Conservation (phyloP, 2,113 vertebrate genomes). For the Silurus asotus region DNA sequence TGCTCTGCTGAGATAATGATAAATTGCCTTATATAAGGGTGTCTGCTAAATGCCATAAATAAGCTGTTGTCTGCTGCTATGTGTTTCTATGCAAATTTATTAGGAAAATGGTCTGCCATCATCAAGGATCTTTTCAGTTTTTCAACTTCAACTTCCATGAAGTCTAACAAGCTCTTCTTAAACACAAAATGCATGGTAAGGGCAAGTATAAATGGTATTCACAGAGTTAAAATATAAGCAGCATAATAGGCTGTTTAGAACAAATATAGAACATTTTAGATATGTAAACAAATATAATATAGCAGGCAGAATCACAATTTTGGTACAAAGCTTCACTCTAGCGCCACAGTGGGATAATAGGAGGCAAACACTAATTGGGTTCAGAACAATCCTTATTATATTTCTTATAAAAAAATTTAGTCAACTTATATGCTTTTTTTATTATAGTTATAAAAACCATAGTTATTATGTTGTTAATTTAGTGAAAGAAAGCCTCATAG, state of each 20-base stretch:
- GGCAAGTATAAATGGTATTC: neutral
- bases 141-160: neutral
- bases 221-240: neutral
- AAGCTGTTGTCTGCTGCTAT: neutral
- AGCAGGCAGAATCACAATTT: conserved; percentile 3
- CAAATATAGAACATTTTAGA: neutral
- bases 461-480: neutral
- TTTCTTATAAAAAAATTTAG: neutral
- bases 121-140: too few relatives aligned
- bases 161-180: conserved; percentile 42
- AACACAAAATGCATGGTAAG: conserved; percentile 48
- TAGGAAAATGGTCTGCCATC: neutral
- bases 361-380: conserved; percentile 7
- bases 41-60: neutral
- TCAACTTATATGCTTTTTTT: neutral
- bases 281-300: neutral
- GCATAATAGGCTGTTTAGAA: neutral
- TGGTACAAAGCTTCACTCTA: neutral
- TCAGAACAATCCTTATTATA: conserved; percentile 25
- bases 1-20: too few relatives aligned
- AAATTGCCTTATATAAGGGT: too few relatives aligned
- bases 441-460: neutral
- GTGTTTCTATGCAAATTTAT: neutral
- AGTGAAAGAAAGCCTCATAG: neutral
- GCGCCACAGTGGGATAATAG: conserved; percentile 31